phyloP scores from a whole-genome alignment of 2,888 invertebrate species.

The Bellardia pandia region DNA sequence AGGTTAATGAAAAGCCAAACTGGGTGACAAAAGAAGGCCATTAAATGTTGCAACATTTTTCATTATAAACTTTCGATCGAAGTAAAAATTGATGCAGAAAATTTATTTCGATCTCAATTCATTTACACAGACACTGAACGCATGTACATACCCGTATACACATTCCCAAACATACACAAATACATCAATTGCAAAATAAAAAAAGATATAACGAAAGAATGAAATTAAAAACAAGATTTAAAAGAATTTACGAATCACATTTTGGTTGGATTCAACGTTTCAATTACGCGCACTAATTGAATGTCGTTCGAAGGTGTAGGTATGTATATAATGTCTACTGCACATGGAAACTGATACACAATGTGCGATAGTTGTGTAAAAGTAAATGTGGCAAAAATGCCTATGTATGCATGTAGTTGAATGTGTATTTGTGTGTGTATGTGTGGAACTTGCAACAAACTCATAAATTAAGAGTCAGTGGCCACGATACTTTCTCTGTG shows the following conservation, averaged over 20 bases:
- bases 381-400: conserved; percentile 36
- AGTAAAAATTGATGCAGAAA: conserved; percentile 61
- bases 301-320: conserved; percentile 64
- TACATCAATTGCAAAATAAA: neutral
- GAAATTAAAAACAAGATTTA: conserved; percentile 65
- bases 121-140: conserved; percentile 61
- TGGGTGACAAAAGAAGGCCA: conserved; percentile 51
- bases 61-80: conserved; percentile 33
- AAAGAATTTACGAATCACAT: conserved; percentile 74
- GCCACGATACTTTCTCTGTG: conserved; percentile 39
- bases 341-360: conserved; percentile 62
- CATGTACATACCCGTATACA: neutral
- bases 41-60: conserved; percentile 57
- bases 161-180: neutral
- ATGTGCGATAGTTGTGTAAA: conserved; percentile 63
- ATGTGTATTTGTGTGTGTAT: conserved; percentile 18
- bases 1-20: conserved; percentile 64
- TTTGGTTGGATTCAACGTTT: conserved; percentile 68
- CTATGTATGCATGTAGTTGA: neutral
- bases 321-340: conserved; percentile 42
- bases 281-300: conserved; percentile 69
- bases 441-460: conserved; percentile 47
- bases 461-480: conserved; percentile 65
- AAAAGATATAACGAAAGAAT: conserved; percentile 22
- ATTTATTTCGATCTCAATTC: conserved; percentile 70